Base-by-base conservation (phyloP, 2,797 vertebrate species). In the Parambassis ranga region DNA sequence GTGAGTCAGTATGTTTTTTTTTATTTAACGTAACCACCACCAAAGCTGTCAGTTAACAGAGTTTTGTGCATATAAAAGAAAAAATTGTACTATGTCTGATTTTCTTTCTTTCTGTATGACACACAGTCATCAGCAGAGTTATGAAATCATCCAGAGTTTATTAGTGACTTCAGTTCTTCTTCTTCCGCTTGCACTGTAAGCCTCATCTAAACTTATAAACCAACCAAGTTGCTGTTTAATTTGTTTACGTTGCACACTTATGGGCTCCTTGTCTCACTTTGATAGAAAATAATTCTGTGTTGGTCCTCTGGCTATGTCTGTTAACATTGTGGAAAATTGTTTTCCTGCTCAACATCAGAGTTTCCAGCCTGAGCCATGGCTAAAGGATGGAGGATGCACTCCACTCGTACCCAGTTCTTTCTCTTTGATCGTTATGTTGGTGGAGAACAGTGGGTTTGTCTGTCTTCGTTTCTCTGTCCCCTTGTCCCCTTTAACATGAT, bases 301-400 rank as follows among this genome's bases (percentile, higher is more conserved):
- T 55, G 13, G 5, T 72, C 72, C 58, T 61, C 37, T 38, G 70
- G 44, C 53, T 56, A 16, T 35, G 56, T 53, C 30, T 38, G 36
- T 65, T 62, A 61, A 78, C 63, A 46, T 28, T 62, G 60, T 55
- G 36, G 37, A 71, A 72, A 68, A 64, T 67, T 57, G 65, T 73
- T 80, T 76, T 42, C 22, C 35, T 51, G 52, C 59, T 62, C 52
- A 58, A 30, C 50, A 39, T 70, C 52, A 64, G 24, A 56, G 38
- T 67, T 53, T 65, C 58, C 36, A 46, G 59, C 5, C 20, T 38
- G n/a, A 53, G 46, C 56, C 39, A 37, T 30, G 49, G 59, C 41
- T 33, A 35, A 65, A 31, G 1, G 33, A 65, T 19, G 5, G 51
- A 52, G 51, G 24, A 52, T 42, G 13, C 28, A 43, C 20, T 32